Base-by-base conservation (phyloP, 2,888 invertebrate genomes). In the Lochmaea crataegi region DNA sequence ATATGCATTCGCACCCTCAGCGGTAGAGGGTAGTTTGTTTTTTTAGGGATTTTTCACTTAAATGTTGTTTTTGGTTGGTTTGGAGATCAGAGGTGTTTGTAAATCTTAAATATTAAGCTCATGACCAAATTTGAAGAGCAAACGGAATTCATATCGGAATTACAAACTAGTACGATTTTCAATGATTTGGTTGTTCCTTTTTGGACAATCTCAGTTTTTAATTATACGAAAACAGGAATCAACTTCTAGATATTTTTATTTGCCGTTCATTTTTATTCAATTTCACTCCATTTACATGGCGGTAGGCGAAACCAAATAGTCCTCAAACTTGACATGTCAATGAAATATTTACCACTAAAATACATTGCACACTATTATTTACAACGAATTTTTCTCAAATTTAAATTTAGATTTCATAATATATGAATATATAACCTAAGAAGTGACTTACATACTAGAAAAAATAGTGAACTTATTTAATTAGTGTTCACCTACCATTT, bases 1-100 rank as follows among this genome's bases (percentile, higher is more conserved):
- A 92, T 85, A 90, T 92, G 77, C 92, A 92, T 84, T 90, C 92
- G 82, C 94, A 94, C 88, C 91, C 93, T 82, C 95, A 94, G 88
- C 94, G 95, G 91, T 95, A 94, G 92, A 90, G 69, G 14, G 64
- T 42, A 18, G 41, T 18, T 11, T 16, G 61, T 42, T 63, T 42
- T 22, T 63, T 63, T 42, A 42, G 61, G 16, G n/a, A 41, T 53
- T 61, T 61, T 63, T 63, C n/a, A 63, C 42, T 63, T 63, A 60
- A 32, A 60, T n/a, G 60, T 66, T 63, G 61, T 63, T 63, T 18
- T 42, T 60, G 16, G 60, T 16, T 60, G 60, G 12, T 38, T 60
- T 63, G 18, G n/a, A 63, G 63, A 38, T 38, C 26, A 14, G 51
- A 51, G 48, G 22, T 38, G 38, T 42, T 53, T 26, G 63, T 57